Conservation (phyloP, 2,888 invertebrate species). For the Pheosia gnoma region DNA sequence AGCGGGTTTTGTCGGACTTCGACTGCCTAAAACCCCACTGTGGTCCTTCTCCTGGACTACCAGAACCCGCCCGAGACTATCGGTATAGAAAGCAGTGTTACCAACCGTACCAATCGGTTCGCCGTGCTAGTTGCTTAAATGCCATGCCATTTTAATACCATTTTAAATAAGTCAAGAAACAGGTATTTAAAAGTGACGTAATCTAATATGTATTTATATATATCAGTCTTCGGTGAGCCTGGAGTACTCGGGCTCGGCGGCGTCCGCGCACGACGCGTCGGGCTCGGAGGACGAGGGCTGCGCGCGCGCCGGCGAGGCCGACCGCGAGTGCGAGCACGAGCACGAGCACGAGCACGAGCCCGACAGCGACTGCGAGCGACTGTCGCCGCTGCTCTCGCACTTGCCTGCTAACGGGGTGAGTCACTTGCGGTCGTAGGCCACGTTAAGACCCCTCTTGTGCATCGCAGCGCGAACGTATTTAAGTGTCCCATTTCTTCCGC, state of each 20-base stretch:
- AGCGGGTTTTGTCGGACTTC: too few relatives aligned
- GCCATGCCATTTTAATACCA: too few relatives aligned
- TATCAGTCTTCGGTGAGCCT: slow-evolving; percentile 65
- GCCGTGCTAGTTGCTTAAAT: too few relatives aligned
- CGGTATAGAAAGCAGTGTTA: too few relatives aligned
- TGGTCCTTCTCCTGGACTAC: too few relatives aligned
- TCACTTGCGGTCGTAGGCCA: background rate
- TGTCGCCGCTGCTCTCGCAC: slow-evolving; percentile 88
- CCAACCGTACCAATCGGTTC: too few relatives aligned
- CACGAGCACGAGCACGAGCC: slow-evolving; percentile 84
- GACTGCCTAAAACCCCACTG: too few relatives aligned
- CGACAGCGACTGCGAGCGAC: slow-evolving; percentile 92
- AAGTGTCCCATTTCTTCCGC: too few relatives aligned
- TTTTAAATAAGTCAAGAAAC: background rate
- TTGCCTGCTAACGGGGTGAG: slow-evolving; percentile 65
- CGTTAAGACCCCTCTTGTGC: too few relatives aligned
- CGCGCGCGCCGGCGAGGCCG: slow-evolving; percentile 26
- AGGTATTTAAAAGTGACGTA: background rate
- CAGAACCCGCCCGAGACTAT: too few relatives aligned
- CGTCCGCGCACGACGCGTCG: slow-evolving; percentile 39
- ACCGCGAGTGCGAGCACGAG: slow-evolving; percentile 29
- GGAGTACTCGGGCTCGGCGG: slow-evolving; percentile 52
- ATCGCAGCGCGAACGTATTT: too few relatives aligned
- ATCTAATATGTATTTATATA: background rate
- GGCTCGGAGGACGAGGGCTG: slow-evolving; percentile 47